These are phyloP conservation scores for Disparrhopalites patrizii DNA, from an alignment of 2,888 invertebrate genomes.

Conservation along the genomic window DNA sequence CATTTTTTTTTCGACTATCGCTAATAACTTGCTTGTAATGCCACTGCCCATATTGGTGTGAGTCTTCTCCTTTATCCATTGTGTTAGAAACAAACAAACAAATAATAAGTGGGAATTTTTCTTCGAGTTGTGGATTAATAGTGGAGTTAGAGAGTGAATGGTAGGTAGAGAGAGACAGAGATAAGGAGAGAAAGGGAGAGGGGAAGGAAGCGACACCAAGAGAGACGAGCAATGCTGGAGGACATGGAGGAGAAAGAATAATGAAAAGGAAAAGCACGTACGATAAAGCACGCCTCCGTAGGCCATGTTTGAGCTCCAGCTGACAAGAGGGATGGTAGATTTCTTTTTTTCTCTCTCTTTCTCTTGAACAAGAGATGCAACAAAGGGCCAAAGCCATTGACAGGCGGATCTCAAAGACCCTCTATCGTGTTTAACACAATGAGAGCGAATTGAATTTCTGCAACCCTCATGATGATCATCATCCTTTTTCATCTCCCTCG, in stretches of 20 bases:
- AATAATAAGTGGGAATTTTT: slow-evolving; percentile 11
- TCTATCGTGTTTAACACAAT: slow-evolving; percentile 29
- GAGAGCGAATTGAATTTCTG: slow-evolving; percentile 33
- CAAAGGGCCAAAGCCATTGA: slow-evolving; percentile 33
- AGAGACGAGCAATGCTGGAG: slow-evolving; percentile 7
- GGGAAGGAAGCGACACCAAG: slow-evolving; percentile 1
- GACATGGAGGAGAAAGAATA: slow-evolving; percentile 25
- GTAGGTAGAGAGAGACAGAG: neutral
- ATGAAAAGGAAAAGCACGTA: slow-evolving; percentile 31
- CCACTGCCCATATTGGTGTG: too few relatives aligned
- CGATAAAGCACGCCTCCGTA: slow-evolving; percentile 33
- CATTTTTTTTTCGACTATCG: too few relatives aligned
- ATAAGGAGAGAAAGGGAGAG: slow-evolving; percentile 13
- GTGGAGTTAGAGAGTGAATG: too few relatives aligned
- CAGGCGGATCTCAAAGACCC: slow-evolving; percentile 30
- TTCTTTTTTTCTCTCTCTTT: too few relatives aligned
- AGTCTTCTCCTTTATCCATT: neutral
- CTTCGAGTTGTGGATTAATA: slow-evolving; percentile 23
- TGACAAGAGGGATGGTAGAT: slow-evolving; percentile 28
- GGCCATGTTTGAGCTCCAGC: slow-evolving; percentile 36
- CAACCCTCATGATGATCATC: slow-evolving; percentile 27
- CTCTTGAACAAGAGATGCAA: slow-evolving; percentile 25
- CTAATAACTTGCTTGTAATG: too few relatives aligned
- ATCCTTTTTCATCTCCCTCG: slow-evolving; percentile 24
- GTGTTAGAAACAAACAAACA: neutral